These are phyloP conservation scores for Napeogenes sylphis DNA, from an alignment of 2,888 invertebrate species.

Conservation along the genomic window DNA sequence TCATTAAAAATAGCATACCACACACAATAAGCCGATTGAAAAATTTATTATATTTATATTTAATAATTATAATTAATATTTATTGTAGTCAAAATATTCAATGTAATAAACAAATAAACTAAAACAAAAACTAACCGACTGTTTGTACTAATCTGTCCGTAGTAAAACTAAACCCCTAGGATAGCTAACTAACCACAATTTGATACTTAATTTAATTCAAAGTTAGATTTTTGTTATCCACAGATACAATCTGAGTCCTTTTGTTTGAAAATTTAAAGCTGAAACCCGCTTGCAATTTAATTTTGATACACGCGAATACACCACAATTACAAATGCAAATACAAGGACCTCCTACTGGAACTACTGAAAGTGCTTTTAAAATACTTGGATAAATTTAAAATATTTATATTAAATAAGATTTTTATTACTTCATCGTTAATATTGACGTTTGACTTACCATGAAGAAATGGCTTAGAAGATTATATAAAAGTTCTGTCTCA, in stretches of 20 bases:
- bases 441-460: too few species aligned
- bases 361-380: conserved; percentile 33
- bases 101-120: not conserved
- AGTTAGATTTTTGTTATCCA: conserved; percentile 5
- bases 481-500: too few species aligned
- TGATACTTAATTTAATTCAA: conserved; percentile 1
- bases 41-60: too few species aligned
- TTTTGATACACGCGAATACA: conserved; percentile 64
- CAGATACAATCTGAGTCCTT: conserved; percentile 15
- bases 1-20: too few species aligned
- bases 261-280: conserved; percentile 41
- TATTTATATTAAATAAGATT: too few species aligned
- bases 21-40: too few species aligned
- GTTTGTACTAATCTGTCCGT: not conserved
- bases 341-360: conserved; percentile 27
- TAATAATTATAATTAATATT: too few species aligned
- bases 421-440: too few species aligned
- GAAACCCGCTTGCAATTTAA: conserved; percentile 64
- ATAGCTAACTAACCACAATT: not conserved
- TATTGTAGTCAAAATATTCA: too few species aligned
- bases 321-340: conserved; percentile 51
- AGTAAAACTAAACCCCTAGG: not conserved
- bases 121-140: not conserved
- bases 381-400: too few species aligned
- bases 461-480: too few species aligned